A percentile compares a stretch with the other conserved stretches of the same genome.
Evolutionary conservation across 1,140 invertebrate species (phyloP).

Genomic region (Epicauta chinensis): DNA sequence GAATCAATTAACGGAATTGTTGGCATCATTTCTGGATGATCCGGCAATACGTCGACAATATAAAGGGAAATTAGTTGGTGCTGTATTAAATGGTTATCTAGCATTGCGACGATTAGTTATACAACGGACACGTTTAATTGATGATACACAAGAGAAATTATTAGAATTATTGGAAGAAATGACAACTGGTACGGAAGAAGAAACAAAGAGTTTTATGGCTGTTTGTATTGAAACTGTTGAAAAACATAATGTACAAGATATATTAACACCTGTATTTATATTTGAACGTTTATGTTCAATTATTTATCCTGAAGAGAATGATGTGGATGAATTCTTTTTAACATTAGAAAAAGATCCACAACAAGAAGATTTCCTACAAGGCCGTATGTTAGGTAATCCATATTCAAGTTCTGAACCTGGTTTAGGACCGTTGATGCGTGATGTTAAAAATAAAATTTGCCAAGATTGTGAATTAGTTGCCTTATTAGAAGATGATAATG

Average conservation of each 20-base stretch:
- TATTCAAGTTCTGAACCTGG: slow-evolving; percentile 91
- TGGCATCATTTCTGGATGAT: slow-evolving; percentile 79
- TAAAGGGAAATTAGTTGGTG: slow-evolving; percentile 81
- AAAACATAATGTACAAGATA: slow-evolving; percentile 87
- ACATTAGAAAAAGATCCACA: slow-evolving; percentile 97
- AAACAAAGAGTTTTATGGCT: slow-evolving; percentile 95
- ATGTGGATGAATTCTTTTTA: slow-evolving; percentile 93
- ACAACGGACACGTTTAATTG: slow-evolving; percentile 89
- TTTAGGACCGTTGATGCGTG: slow-evolving; percentile 93
- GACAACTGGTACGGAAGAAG: slow-evolving; percentile 91
- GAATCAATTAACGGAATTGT: slow-evolving; percentile 79
- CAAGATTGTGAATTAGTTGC: slow-evolving; percentile 96
- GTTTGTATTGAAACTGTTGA: slow-evolving; percentile 95
- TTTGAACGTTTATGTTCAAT: slow-evolving; percentile 96
- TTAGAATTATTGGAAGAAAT: slow-evolving; percentile 93
- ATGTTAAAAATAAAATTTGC: slow-evolving; percentile 98
- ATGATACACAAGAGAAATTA: slow-evolving; percentile 94
- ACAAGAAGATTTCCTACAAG: slow-evolving; percentile 96
- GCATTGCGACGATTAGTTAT: slow-evolving; percentile 85
- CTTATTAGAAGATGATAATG: slow-evolving; percentile 93
- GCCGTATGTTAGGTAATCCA: slow-evolving; percentile 95
- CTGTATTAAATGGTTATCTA: slow-evolving; percentile 90
- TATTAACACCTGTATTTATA: slow-evolving; percentile 93
- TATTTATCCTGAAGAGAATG: slow-evolving; percentile 96
- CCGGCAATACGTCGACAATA: slow-evolving; percentile 78